Evolutionary conservation across 2,113 vertebrate species (phyloP), one percentile per base, ranked within the genome.

Genomic region (Notarius quadriscutis): DNA sequence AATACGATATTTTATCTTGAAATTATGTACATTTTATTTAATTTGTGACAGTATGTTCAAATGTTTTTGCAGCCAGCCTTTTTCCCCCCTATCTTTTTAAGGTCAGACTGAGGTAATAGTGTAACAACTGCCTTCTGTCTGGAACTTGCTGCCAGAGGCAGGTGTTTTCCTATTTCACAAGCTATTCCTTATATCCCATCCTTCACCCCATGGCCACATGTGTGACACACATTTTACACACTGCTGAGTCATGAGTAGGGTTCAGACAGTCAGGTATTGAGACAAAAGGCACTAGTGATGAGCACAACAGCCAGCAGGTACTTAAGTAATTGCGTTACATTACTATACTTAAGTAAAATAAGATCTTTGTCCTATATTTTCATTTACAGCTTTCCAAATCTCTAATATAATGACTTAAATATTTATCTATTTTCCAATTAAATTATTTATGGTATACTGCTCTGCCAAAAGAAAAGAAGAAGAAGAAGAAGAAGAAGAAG

Each of bases 191-290:
- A 50, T 25, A 53, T 5, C 22, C 14, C 25, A 53, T 79, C 7
- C 51, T 79, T 27, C 17, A 58, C 78, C 53, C 27, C 55, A 20
- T 34, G 27, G 55, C 55, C 15, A 58, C 27, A 34, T 34, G 55
- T 77, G 74, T 30, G n/a, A 79, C 77, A 81, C 78, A 81, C 53
- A 60, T 18, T 0, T 22, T 41, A 81, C 78, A 81, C 27, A 34
- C 17, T 34, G 55, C 4, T 81, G 78, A 81, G 20, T 81, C 78
- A 81, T 12, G 17, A 34, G 12, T 6, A 6, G 69, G 20, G 9
- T 75, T 51, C 72, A 75, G 75, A 53, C 75, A 27, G 53, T 17
- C 25, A 78, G 72, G 48, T 77, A 51, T 53, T 5, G 22, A 6
- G 22, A n/a, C 4, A 4, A 48, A 50, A 74, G 20, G 4, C 50